Percentiles rank a stretch among this genome's conserved stretches.
phyloP scores from a whole-genome alignment of 2,113 vertebrate genomes.

The Hydrochoerus hydrochaeris region DNA sequence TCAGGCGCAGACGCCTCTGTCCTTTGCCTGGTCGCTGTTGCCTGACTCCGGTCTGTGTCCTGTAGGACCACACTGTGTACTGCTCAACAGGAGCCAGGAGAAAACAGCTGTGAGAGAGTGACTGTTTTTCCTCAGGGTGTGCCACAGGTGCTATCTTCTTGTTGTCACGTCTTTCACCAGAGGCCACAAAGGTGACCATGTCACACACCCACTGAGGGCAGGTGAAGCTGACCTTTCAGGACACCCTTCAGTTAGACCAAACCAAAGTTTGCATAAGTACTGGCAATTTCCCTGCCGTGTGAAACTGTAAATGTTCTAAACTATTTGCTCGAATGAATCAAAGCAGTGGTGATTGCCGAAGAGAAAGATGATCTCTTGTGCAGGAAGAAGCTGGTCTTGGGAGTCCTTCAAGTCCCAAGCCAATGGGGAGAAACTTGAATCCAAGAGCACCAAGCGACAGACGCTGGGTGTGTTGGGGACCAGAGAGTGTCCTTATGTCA shows the following conservation, averaged over 20 bases:
- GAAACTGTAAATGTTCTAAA: background rate
- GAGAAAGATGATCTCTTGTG: background rate
- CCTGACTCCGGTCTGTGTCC: background rate
- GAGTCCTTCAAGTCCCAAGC: background rate
- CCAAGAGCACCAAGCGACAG: background rate
- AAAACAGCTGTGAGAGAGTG: background rate
- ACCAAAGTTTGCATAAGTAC: background rate
- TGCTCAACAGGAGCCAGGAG: too few species aligned
- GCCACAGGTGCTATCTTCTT: background rate
- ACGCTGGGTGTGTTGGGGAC: background rate
- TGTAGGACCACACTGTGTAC: background rate
- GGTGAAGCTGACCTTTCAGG: background rate
- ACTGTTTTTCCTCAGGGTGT: background rate
- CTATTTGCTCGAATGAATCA: background rate
- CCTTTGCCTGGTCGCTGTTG: background rate
- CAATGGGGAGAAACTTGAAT: slow-evolving; percentile 4
- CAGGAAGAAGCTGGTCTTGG: background rate
- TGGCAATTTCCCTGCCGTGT: background rate
- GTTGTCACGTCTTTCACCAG: background rate
- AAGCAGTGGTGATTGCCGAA: background rate
- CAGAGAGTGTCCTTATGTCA: background rate
- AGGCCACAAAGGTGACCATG: background rate
- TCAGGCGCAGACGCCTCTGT: background rate
- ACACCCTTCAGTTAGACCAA: background rate
- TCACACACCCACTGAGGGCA: background rate